Base-by-base conservation (phyloP, 2,797 vertebrate species). In the Parotocinclus haroldoi region DNA sequence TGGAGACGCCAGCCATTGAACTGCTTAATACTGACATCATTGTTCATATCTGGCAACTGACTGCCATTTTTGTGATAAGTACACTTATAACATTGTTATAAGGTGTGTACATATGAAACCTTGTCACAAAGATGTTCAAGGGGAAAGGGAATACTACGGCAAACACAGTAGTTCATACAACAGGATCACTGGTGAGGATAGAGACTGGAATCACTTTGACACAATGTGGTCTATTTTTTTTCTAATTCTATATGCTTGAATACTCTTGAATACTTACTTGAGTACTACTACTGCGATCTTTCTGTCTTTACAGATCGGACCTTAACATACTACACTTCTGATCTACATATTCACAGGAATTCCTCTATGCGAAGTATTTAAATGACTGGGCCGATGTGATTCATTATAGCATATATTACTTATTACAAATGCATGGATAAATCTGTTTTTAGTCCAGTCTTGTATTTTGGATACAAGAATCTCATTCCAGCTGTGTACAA, bases 141-240 rank as follows among this genome's bases (percentile, higher is more conserved):
- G 58, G 68, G 13, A 65, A 16, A n/a, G 19, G 40, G 69, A 61
- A 65, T 50, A 74, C 72, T 75, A 73, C 66, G 19, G 67, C 58
- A 55, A 72, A 69, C 63, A 78, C 74, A 78, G 70, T 63, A 73
- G 69, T 55, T 60, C 50, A 55, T 66, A 76, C 68, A 59, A 40
- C 58, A 68, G 60, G 61, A 63, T 73, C 57, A 79, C 68, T 58
- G 44, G 52, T 59, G 48, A 61, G 54, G 57, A 45, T 53, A 53
- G 52, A 16, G 60, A 61, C 58, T 49, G 44, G 18, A 54, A 61
- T 73, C 52, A 73, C 73, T 73, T 57, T 59, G 62, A 73, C 70
- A 72, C 60, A 56, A 75, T 65, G 59, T 40, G 52, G 48, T 14
- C 48, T 50, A 50, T 16, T 69, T 8, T 51, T n/a, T 61, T 75